Conservation (phyloP, 1,140 invertebrate genomes). For the Bombus breviceps region DNA sequence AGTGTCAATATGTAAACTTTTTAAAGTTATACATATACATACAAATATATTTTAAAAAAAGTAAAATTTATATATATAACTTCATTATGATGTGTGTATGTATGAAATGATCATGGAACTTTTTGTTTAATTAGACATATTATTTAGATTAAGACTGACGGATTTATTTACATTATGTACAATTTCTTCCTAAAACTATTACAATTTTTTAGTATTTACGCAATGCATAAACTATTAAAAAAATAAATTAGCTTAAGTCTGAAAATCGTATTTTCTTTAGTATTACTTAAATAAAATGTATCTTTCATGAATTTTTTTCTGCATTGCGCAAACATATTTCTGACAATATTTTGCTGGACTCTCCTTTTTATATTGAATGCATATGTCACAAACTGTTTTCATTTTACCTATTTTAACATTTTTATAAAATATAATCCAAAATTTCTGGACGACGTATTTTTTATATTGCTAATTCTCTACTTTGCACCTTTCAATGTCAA, state of each 20-base stretch:
- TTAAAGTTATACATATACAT: conserved; percentile 21
- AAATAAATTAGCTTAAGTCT: conserved; percentile 46
- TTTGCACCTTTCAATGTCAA: conserved; percentile 47
- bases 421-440: conserved; percentile 69
- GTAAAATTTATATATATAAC: conserved; percentile 35
- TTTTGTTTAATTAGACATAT: conserved; percentile 46
- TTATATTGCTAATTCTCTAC: conserved; percentile 54
- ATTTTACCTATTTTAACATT: conserved; percentile 41
- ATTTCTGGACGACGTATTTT: conserved; percentile 57
- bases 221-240: conserved; percentile 69
- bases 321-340: conserved; percentile 58
- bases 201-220: conserved; percentile 63
- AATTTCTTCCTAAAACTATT: conserved; percentile 72
- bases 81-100: conserved; percentile 10
- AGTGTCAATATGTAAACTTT: conserved; percentile 21
- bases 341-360: conserved; percentile 54
- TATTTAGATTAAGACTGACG: conserved; percentile 62
- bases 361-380: conserved; percentile 36
- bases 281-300: conserved; percentile 34
- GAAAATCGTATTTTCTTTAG: conserved; percentile 18
- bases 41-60: conserved; percentile 30
- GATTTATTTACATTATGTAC: conserved; percentile 83
- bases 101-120: conserved; percentile 37
- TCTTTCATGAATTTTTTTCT: conserved; percentile 23
- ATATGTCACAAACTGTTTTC: conserved; percentile 33